phyloP scores from a whole-genome alignment of 2,888 invertebrate genomes.

The Lepidonotus clava region DNA sequence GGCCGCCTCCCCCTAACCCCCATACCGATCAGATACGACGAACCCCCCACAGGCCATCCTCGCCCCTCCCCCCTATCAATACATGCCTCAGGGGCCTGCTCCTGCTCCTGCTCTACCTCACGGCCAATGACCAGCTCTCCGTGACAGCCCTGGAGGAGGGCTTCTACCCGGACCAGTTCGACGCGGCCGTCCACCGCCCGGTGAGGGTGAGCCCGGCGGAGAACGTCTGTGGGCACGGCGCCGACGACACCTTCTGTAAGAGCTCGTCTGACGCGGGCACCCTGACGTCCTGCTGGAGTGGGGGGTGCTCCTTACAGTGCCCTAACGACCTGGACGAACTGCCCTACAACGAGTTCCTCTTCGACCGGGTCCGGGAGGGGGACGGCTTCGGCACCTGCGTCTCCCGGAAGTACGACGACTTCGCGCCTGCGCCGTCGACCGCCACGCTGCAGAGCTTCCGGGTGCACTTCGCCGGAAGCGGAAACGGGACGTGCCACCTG shows the following conservation, averaged over 20 bases:
- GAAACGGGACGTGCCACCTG: background rate
- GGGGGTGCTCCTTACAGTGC: slow-evolving; percentile 34
- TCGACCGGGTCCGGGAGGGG: background rate
- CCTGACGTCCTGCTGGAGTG: slow-evolving; percentile 45
- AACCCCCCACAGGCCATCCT: too few species aligned
- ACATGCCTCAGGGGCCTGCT: too few species aligned
- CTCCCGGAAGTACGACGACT: background rate
- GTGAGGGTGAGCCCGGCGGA: slow-evolving; percentile 20
- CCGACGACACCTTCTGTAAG: slow-evolving; percentile 32
- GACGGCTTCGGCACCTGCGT: background rate
- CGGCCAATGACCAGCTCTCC: background rate
- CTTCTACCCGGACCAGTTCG: background rate
- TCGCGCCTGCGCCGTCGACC: background rate
- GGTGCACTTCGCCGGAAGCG: background rate
- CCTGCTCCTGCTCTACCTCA: too few species aligned
- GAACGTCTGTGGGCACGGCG: slow-evolving; percentile 32
- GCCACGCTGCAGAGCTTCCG: background rate
- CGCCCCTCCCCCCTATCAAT: too few species aligned
- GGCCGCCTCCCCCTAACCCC: too few species aligned
- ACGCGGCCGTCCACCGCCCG: background rate
- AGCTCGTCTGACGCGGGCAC: slow-evolving; percentile 34
- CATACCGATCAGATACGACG: too few species aligned
- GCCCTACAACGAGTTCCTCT: background rate
- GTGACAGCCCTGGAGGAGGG: background rate
- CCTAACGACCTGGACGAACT: background rate